A percentile compares a stretch with the other conserved stretches of the same genome.
These are phyloP conservation scores for Tipula lateralis DNA, from an alignment of 2,888 invertebrate species.

Conservation along the genomic window DNA sequence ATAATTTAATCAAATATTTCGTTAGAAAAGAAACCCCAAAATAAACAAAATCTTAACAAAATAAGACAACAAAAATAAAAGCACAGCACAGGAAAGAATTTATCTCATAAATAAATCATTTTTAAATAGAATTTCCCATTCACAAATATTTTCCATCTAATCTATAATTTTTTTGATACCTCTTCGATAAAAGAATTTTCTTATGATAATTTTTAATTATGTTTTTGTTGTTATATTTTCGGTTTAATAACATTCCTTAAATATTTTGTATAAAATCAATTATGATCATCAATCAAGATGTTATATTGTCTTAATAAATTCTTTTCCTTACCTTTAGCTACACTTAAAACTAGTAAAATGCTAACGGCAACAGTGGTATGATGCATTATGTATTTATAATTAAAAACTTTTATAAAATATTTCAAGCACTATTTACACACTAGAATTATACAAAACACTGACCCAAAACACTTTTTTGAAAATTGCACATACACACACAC, in stretches of 20 bases:
- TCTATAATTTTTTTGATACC: background rate
- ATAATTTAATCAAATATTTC: background rate
- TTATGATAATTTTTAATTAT: background rate
- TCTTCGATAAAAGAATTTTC: background rate
- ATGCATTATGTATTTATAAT: slow-evolving; percentile 28
- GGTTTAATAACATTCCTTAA: background rate
- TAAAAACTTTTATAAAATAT: background rate
- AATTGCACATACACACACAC: background rate
- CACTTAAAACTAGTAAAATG: slow-evolving; percentile 26
- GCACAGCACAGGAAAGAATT: background rate
- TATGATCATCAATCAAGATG: background rate
- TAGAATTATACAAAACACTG: background rate
- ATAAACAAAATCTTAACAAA: background rate
- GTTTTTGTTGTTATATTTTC: too few relatives aligned
- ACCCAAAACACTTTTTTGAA: background rate
- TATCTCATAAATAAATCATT: background rate
- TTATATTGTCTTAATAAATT: background rate
- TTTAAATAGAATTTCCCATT: background rate
- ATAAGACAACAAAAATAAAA: too few relatives aligned
- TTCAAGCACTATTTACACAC: slow-evolving; percentile 5
- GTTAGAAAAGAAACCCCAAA: background rate
- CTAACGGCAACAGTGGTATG: slow-evolving; percentile 29
- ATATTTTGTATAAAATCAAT: too few relatives aligned
- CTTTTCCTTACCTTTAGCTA: slow-evolving; percentile 26
- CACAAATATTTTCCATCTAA: background rate